phyloP scores from a whole-genome alignment of 2,113 vertebrate genomes.

The Elephantulus edwardii region DNA sequence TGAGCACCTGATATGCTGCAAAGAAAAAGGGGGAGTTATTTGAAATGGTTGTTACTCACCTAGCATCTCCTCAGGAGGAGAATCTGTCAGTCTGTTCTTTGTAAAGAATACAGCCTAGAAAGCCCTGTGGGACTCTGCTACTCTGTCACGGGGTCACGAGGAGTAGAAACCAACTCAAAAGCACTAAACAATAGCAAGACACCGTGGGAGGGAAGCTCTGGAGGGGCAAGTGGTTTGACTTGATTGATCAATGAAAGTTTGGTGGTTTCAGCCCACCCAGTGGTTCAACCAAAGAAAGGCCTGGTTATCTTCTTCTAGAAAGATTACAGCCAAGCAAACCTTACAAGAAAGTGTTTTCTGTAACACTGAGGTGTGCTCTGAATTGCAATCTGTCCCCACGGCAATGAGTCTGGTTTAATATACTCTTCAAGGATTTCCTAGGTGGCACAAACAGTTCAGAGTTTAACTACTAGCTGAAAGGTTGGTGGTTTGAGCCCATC shows the following conservation, averaged over 20 bases:
- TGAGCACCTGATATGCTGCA: background rate
- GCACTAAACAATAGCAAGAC: too few relatives aligned
- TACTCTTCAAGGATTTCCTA: background rate
- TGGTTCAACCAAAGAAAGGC: background rate
- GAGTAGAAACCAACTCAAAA: too few relatives aligned
- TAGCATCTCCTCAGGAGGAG: too few relatives aligned
- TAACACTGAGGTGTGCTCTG: background rate
- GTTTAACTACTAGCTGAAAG: background rate
- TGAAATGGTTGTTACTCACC: too few relatives aligned
- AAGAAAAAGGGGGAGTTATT: background rate
- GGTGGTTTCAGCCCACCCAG: background rate
- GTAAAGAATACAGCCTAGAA: background rate
- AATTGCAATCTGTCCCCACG: background rate
- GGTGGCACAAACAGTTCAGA: background rate
- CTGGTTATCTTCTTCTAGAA: background rate
- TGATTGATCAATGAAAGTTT: background rate
- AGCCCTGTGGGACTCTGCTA: background rate
- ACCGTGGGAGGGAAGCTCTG: background rate
- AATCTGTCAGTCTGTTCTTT: too few relatives aligned
- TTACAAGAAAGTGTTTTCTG: accelerated
- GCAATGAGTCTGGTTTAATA: background rate
- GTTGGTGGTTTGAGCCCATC: background rate
- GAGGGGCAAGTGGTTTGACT: background rate
- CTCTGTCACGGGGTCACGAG: too few relatives aligned
- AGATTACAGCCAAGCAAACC: background rate